A percentile compares a stretch with the other conserved stretches of the same genome.
Evolutionary conservation across 2,797 vertebrate species (phyloP).

Genomic region (Halcyon leucocephala): DNA sequence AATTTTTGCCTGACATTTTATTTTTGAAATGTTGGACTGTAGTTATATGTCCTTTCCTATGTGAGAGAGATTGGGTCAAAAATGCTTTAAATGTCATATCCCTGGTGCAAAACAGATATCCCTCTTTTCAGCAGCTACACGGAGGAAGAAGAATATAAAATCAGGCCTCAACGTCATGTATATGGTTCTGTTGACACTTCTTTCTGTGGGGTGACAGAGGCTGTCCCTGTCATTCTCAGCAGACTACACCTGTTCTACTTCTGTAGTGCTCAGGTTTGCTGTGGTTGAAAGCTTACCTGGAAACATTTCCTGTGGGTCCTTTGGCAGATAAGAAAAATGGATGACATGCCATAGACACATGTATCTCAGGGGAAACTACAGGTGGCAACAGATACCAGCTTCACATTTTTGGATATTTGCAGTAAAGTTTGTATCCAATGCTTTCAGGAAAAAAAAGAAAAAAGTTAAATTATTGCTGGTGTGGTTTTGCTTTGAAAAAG

Average conservation of each 20-base stretch:
- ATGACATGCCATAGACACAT: background rate
- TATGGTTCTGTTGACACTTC: constrained; percentile 46
- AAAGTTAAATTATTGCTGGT: background rate
- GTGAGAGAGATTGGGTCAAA: constrained; percentile 55
- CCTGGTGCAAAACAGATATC: constrained; percentile 60
- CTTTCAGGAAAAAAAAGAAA: background rate
- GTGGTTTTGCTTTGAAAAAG: constrained; percentile 26
- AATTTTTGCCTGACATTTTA: constrained; percentile 38
- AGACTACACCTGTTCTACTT: constrained; percentile 55
- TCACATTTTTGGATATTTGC: background rate
- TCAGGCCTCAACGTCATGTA: constrained; percentile 26
- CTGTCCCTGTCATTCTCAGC: background rate
- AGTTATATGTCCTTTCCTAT: constrained; percentile 19
- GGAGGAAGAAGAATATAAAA: constrained; percentile 52
- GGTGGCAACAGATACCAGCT: constrained; percentile 9
- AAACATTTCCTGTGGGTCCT: constrained; percentile 29
- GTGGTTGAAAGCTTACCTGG: constrained; percentile 37
- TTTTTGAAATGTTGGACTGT: constrained; percentile 8
- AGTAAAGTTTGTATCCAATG: background rate
- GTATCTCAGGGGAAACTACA: constrained; percentile 12
- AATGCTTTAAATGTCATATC: constrained; percentile 63
- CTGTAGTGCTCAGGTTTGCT: background rate
- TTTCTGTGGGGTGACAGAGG: constrained; percentile 25
- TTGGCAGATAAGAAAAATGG: constrained; percentile 15
- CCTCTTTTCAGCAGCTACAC: constrained; percentile 38